A percentile compares a stretch with the other conserved stretches of the same genome.
phyloP scores from a whole-genome alignment of 2,797 vertebrate genomes.

The Lepilemur septentrionalis region DNA sequence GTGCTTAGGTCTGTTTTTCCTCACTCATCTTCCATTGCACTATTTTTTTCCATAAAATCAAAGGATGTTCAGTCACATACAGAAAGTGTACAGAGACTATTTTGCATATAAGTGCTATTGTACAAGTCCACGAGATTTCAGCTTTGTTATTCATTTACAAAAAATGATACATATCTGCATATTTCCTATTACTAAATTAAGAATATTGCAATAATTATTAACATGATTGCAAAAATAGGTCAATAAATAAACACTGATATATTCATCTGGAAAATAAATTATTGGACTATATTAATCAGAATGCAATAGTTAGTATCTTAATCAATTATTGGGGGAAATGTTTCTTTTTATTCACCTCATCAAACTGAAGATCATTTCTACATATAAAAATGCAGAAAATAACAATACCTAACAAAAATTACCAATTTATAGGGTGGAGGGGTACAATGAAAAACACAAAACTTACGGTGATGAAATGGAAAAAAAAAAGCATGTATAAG shows the following conservation, averaged over 20 bases:
- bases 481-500: neutral
- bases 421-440: neutral
- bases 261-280: neutral
- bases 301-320: neutral
- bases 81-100: neutral
- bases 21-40: neutral
- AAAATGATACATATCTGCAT: neutral
- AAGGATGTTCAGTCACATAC: neutral
- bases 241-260: neutral
- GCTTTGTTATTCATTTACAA: neutral
- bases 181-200: neutral
- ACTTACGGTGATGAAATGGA: neutral
- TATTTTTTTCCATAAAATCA: neutral
- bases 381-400: neutral
- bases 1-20: neutral
- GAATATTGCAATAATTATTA: neutral
- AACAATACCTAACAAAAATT: neutral
- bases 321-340: neutral
- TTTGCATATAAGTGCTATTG: neutral
- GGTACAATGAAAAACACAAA: neutral
- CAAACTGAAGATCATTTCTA: slow-evolving; percentile 3
- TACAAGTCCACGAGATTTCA: neutral
- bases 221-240: neutral
- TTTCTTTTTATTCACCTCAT: neutral
- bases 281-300: neutral